These are phyloP conservation scores for Bradypodion pumilum DNA, from an alignment of 2,797 vertebrate genomes.

Conservation along the genomic window DNA sequence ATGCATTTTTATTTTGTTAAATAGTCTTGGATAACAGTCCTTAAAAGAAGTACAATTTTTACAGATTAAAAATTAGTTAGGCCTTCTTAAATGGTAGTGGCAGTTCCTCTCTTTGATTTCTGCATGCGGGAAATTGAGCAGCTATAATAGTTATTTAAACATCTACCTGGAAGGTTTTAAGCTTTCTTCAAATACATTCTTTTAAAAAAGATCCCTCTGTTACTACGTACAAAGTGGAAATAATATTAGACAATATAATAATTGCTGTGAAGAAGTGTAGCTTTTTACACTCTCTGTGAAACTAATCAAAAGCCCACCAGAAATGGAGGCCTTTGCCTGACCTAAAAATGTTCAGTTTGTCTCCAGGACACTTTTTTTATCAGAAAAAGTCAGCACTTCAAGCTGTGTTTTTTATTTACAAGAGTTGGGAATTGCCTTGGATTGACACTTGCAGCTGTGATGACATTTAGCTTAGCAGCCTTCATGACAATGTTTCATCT, in stretches of 20 bases:
- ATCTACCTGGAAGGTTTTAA: constrained; percentile 39
- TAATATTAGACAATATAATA: constrained; percentile 21
- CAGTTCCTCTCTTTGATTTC: constrained; percentile 6
- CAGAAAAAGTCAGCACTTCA: constrained; percentile 68
- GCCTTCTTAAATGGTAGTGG: background rate
- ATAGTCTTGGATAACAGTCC: background rate
- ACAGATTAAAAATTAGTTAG: background rate
- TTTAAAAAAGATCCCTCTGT: constrained; percentile 54
- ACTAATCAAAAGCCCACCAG: constrained; percentile 60
- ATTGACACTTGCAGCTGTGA: constrained; percentile 60
- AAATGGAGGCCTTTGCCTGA: constrained; percentile 59
- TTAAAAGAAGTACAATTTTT: background rate
- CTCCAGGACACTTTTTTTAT: constrained; percentile 71
- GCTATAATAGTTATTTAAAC: background rate
- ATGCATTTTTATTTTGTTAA: background rate
- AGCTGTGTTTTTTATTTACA: constrained; percentile 69
- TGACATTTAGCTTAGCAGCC: constrained; percentile 59
- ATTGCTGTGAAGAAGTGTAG: constrained; percentile 16
- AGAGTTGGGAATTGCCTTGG: constrained; percentile 33
- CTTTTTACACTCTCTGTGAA: constrained; percentile 52
- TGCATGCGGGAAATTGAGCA: background rate
- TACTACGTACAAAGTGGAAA: constrained; percentile 44
- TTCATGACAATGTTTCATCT: constrained; percentile 55
- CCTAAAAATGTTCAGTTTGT: constrained; percentile 59
- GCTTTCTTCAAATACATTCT: constrained; percentile 48